These are phyloP conservation scores for Hydractinia symbiolongicarpus DNA, from an alignment of 30 jellyfish, hydroid and myxozoan species.

Conservation along the genomic window DNA sequence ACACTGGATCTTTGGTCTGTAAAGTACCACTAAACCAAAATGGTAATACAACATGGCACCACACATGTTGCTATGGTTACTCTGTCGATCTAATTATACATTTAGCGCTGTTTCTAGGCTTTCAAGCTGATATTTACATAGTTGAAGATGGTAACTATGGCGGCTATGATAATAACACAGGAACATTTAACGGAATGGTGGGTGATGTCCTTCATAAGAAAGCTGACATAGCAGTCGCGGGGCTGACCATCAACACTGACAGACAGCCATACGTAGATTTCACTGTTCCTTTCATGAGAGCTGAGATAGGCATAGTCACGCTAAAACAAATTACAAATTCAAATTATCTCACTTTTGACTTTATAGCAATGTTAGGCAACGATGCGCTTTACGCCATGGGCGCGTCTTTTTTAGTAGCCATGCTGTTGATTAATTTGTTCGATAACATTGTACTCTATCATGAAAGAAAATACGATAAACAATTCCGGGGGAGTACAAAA, in stretches of 20 bases:
- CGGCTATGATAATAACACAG: conserved; percentile 27
- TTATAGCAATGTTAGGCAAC: conserved; percentile 45
- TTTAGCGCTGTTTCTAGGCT: conserved; percentile 25
- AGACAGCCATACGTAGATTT: conserved; percentile 54
- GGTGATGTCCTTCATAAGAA: conserved; percentile 59
- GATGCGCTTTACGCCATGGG: conserved; percentile 24
- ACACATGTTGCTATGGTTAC: conserved; percentile 75
- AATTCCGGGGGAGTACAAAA: conserved; percentile 8
- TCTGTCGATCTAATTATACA: conserved; percentile 49
- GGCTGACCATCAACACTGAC: conserved; percentile 42
- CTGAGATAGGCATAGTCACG: conserved; percentile 42
- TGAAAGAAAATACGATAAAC: conserved; percentile 21
- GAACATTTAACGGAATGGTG: conserved; percentile 66
- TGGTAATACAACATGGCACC: conserved; percentile 33
- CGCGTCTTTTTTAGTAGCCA: conserved; percentile 34
- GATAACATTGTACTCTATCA: conserved; percentile 50
- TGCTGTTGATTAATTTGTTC: conserved; percentile 32
- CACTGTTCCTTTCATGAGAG: conserved; percentile 48
- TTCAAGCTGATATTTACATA: conserved; percentile 36
- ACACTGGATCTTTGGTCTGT: background rate
- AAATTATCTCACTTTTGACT: background rate
- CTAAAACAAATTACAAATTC: background rate
- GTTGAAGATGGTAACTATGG: conserved; percentile 90
- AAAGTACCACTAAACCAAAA: background rate
- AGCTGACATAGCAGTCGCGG: conserved; percentile 88